Conservation (phyloP, 2,113 vertebrate species). For the Poeciliopsis occidentalis region DNA sequence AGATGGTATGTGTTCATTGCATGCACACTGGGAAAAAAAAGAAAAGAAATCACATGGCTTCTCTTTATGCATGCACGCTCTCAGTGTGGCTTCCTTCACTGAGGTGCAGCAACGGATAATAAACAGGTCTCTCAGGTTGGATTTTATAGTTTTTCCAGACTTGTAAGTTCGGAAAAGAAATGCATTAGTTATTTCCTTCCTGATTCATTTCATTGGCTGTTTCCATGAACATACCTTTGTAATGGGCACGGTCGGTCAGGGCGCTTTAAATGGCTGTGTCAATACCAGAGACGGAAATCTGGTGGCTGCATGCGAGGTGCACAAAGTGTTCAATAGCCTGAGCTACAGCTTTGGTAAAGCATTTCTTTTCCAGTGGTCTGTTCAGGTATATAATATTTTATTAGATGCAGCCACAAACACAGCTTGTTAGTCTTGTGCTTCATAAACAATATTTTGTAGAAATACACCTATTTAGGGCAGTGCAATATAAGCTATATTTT, state of each 20-base stretch:
- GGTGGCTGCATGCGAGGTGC: conserved; percentile 55
- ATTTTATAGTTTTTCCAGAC: conserved; percentile 76
- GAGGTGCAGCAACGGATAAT: conserved; percentile 66
- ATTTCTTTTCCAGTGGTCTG: conserved; percentile 21
- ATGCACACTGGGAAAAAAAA: conserved; percentile 27
- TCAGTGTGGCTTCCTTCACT: conserved; percentile 58
- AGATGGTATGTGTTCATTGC: conserved; percentile 40
- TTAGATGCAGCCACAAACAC: background rate
- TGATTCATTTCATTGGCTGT: conserved; percentile 53
- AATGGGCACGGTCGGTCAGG: conserved; percentile 52
- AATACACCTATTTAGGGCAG: background rate
- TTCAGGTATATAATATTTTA: conserved; percentile 25
- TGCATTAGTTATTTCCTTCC: conserved; percentile 62
- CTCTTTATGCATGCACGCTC: conserved; percentile 52
- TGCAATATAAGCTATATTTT: conserved; percentile 25
- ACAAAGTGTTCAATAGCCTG: conserved; percentile 55
- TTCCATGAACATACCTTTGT: conserved; percentile 77
- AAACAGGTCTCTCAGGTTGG: conserved; percentile 67
- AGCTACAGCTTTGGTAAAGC: conserved; percentile 5
- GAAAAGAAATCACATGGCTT: conserved; percentile 40
- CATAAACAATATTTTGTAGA: conserved; percentile 10
- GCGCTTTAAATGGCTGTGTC: conserved; percentile 66
- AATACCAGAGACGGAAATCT: conserved; percentile 78
- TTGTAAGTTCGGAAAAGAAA: conserved; percentile 72
- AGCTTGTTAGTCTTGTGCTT: background rate